Percentiles rank a stretch among this genome's conserved stretches.
Evolutionary conservation across 2,113 vertebrate genomes (phyloP).

Genomic region (Condylura cristata): DNA sequence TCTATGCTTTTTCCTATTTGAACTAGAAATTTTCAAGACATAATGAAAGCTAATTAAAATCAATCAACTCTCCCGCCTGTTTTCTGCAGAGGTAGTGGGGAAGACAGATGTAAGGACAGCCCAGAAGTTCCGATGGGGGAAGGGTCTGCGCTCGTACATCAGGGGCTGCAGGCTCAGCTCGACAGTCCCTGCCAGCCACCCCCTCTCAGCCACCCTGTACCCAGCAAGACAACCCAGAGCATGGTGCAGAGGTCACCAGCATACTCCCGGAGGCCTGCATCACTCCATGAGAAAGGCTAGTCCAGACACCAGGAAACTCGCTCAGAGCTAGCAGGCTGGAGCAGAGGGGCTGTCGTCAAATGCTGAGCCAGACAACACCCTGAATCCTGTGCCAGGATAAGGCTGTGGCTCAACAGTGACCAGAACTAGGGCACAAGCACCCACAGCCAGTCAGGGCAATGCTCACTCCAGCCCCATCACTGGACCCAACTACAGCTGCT

Average conservation of each 20-base stretch:
- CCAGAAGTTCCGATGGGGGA: not conserved
- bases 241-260: not conserved
- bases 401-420: not conserved
- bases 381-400: not conserved
- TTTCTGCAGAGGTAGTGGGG: not conserved
- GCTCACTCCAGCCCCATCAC: too few species aligned
- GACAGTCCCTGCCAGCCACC: not conserved
- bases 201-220: not conserved
- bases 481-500: too few species aligned
- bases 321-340: not conserved
- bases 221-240: not conserved
- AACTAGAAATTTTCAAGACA: not conserved
- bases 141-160: not conserved
- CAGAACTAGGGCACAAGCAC: not conserved
- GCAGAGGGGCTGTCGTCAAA: fast-evolving
- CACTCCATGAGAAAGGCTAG: not conserved
- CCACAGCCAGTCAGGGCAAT: not conserved
- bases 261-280: not conserved
- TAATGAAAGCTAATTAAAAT: not conserved
- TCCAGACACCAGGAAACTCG: not conserved
- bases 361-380: not conserved
- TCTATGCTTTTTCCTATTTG: not conserved
- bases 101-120: not conserved
- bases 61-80: not conserved
- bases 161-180: not conserved